A percentile compares a stretch with the other conserved stretches of the same genome.
Evolutionary conservation across 2,113 vertebrate species (phyloP).

Genomic region (human): DNA sequence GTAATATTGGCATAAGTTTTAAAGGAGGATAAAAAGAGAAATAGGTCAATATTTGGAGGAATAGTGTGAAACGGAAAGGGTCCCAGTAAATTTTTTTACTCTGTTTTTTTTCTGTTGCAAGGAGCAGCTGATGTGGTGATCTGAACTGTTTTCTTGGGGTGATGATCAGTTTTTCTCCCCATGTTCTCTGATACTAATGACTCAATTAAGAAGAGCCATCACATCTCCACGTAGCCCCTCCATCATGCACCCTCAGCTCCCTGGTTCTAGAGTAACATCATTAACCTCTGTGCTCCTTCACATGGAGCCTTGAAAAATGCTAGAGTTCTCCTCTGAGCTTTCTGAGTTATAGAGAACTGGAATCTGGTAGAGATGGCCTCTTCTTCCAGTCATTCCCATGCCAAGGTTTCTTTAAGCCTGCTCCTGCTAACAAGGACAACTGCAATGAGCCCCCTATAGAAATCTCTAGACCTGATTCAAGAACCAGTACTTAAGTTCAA

Average conservation of each 20-base stretch:
- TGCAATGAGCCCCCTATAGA: neutral
- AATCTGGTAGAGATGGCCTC: neutral
- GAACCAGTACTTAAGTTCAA: neutral
- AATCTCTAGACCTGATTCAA: neutral
- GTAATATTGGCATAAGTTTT: neutral
- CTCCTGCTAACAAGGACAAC: neutral
- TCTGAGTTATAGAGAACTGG: neutral
- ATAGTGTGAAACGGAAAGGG: neutral
- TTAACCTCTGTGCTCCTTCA: neutral
- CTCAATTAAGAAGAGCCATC: neutral
- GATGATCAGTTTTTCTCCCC: neutral
- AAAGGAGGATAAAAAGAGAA: neutral
- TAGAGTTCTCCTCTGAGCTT: neutral
- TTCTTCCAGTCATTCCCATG: neutral
- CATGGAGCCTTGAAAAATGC: neutral
- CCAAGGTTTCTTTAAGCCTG: neutral
- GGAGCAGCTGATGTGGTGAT: neutral
- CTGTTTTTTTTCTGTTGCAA: neutral
- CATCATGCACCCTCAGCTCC: neutral
- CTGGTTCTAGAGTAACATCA: neutral
- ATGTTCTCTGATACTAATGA: neutral
- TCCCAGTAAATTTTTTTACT: neutral
- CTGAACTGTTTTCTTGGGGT: neutral
- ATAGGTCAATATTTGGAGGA: neutral
- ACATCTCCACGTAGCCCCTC: neutral